These are phyloP conservation scores for Listronotus oregonensis DNA, from an alignment of 1,140 invertebrate species.

Conservation along the genomic window DNA sequence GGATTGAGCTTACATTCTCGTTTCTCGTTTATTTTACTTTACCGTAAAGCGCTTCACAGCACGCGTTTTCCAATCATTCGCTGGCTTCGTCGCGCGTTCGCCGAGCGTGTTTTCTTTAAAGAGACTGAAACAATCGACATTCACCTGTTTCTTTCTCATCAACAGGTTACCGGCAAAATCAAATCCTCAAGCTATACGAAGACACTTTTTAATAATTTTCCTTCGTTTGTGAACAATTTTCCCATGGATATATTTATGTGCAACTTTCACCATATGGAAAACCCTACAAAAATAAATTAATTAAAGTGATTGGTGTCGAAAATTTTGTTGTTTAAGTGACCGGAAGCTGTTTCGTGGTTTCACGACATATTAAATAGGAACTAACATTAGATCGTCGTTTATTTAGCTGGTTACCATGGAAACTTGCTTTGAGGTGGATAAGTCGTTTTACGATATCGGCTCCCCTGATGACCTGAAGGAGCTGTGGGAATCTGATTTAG, in stretches of 20 bases:
- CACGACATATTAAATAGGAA: neutral
- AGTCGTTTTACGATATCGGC: conserved; percentile 56
- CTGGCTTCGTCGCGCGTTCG: conserved; percentile 9
- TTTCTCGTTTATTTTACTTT: conserved; percentile 25
- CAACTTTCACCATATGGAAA: conserved; percentile 30
- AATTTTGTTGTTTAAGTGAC: conserved; percentile 16
- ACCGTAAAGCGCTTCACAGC: conserved; percentile 12
- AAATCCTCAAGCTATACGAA: neutral
- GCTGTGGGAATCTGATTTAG: conserved; percentile 77
- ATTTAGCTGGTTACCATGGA: conserved; percentile 39
- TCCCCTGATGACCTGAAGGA: conserved; percentile 70
- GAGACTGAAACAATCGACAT: conserved; percentile 13
- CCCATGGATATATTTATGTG: conserved; percentile 17
- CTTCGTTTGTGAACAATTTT: neutral
- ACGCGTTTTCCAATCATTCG: conserved; percentile 22
- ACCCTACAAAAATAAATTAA: conserved; percentile 6
- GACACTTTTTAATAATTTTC: neutral
- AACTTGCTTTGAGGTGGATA: conserved; percentile 46
- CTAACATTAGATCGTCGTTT: neutral
- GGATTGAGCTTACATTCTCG: conserved; percentile 10
- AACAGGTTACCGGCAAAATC: conserved; percentile 36
- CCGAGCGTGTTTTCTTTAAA: conserved; percentile 6
- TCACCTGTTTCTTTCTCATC: conserved; percentile 32
- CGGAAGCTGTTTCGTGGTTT: conserved; percentile 5
- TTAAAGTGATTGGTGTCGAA: conserved; percentile 7